Evolutionary conservation across 2,888 invertebrate species (phyloP), one percentile per base, ranked within the genome.

Genomic region (Alentia gelatinosa): DNA sequence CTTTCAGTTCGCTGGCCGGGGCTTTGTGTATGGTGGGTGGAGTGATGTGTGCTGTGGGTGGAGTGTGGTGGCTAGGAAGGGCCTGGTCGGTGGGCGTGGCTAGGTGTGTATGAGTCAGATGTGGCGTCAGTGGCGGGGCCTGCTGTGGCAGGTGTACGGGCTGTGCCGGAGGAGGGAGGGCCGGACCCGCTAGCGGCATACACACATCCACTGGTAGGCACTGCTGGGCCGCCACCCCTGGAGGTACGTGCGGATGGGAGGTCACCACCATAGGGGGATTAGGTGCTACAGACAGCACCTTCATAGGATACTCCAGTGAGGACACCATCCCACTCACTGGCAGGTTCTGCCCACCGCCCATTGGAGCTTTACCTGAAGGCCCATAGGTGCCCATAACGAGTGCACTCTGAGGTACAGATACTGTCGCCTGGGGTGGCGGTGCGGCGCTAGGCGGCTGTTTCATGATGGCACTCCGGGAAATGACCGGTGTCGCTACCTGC

Each of bases 211-310:
- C 86, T 0, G 86, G 86, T 26, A 86, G 86, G 30, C 86, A 86
- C 30, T 42, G 86, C 86, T 86, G 86, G 30, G 40, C n/a, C 15
- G 40, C 40, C 39, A 83, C 83, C 12, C 83, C 83, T 23, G 83
- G 39, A 35, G 83, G 83, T 26, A 83, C 83, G 26, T 83, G 83
- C 23, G 83, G 83, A 26, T 83, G 83, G 83, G 86, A 86, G 47
- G 47, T 26, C 47, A 86, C 86, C 86, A 86, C 47, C 86, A 86
- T 86, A 19, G 86, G 30, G 7, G 86, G 86, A 12, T 40, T 23
- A 23, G 40, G 42, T 1, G 47, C 35, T 30, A 42, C 86, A 4
- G 86, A 86, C 30, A 86, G 86, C 3, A 86, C 86, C 50, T 86
- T 86, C 47, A 42, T 26, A 3, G 86, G 86, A 30, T 19, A 86